Percentiles rank a stretch among this genome's conserved stretches.
These are phyloP conservation scores for Masnerella sp. DNA, from an alignment of 2,888 invertebrate species.

Conservation along the genomic window DNA sequence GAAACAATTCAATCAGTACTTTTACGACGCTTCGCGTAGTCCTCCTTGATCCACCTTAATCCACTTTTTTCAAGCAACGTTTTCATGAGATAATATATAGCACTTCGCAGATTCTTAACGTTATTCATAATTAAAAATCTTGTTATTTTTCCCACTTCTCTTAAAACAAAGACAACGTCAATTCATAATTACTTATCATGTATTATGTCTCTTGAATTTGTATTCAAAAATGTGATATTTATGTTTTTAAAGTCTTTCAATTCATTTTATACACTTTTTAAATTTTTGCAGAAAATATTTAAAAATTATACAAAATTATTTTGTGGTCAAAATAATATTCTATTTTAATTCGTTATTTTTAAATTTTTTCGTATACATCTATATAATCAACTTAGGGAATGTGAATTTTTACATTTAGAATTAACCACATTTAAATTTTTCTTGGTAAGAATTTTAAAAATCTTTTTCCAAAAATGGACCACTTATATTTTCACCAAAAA, in stretches of 20 bases:
- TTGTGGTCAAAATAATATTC: too few species aligned
- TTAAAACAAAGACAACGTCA: constrained; percentile 15
- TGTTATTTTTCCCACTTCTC: constrained; percentile 7
- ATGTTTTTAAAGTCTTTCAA: too few species aligned
- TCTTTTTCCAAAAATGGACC: too few species aligned
- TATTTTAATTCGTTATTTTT: too few species aligned
- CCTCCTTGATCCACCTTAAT: constrained; percentile 43
- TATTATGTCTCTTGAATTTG: too few species aligned
- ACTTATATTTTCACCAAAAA: constrained; percentile 33
- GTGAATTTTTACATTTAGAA: too few species aligned
- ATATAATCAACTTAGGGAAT: too few species aligned
- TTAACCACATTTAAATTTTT: too few species aligned
- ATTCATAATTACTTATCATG: constrained; percentile 30
- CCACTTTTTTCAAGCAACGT: constrained; percentile 35
- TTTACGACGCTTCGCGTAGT: constrained; percentile 28
- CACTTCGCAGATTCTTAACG: constrained; percentile 28
- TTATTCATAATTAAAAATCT: constrained; percentile 35
- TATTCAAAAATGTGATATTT: constrained; percentile 14
- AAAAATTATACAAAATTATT: not conserved
- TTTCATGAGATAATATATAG: constrained; percentile 39
- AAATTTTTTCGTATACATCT: too few species aligned
- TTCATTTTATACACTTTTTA: constrained; percentile 11
- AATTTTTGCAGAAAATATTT: constrained; percentile 7
- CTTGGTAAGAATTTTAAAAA: too few species aligned
- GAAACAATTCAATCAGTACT: constrained; percentile 34